phyloP scores from a whole-genome alignment of 1,140 invertebrate genomes.

The Pseudomyrmex cubaensis region DNA sequence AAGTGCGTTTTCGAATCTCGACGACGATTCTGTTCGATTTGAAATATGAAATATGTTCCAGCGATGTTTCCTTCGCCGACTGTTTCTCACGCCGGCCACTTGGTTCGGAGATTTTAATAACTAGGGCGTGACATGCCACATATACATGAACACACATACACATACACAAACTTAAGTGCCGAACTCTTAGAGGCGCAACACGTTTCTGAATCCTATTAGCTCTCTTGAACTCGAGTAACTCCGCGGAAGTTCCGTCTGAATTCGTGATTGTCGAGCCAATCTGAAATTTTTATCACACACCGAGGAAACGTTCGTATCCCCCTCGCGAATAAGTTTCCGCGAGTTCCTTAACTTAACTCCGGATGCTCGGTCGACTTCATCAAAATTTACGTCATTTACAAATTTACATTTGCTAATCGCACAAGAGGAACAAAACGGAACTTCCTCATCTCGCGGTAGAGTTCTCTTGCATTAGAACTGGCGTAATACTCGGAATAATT shows the following conservation, averaged over 20 bases:
- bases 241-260: neutral
- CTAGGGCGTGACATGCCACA: slow-evolving; percentile 17
- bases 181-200: slow-evolving; percentile 42
- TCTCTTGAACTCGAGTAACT: slow-evolving; percentile 26
- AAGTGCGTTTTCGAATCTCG: slow-evolving; percentile 1
- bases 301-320: neutral
- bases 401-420: neutral
- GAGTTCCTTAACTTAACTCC: slow-evolving; percentile 13
- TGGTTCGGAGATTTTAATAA: slow-evolving; percentile 38
- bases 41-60: neutral
- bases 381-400: slow-evolving; percentile 1
- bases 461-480: no score
- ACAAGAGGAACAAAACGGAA: no score
- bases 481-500: no score
- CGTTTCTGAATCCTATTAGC: slow-evolving; percentile 41
- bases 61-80: slow-evolving; percentile 25
- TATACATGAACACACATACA: no score
- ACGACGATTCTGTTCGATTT: neutral
- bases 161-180: neutral
- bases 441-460: no score
- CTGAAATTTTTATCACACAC: slow-evolving; percentile 35
- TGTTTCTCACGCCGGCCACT: slow-evolving; percentile 31
- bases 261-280: slow-evolving; percentile 6
- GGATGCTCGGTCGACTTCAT: slow-evolving; percentile 25
- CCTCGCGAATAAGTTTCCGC: neutral